Base-by-base conservation (phyloP, 2,113 vertebrate species). In the Oplegnathus fasciatus region DNA sequence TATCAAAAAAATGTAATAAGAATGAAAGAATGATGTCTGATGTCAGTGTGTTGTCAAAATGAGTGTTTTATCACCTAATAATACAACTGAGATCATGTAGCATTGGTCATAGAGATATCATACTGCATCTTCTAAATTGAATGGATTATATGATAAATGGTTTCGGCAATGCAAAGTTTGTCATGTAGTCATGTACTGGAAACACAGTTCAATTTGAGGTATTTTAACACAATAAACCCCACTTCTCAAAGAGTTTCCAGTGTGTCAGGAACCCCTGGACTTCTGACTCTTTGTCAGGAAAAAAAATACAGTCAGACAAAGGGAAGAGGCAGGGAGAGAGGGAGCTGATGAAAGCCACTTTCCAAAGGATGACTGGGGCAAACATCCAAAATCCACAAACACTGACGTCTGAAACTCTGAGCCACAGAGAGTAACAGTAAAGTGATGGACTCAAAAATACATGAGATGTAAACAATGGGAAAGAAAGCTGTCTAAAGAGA, bases 361-460 rank as follows among this genome's bases (percentile, higher is more conserved):
- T 84, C 34, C 58, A 71, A 76, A 64, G 30, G 40, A 76, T 68
- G 48, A 30, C 28, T 26, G 61, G 30, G 61, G 79, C 46, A 61
- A 81, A 62, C 58, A 48, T 86, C 65, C 83, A 82, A 76, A 67
- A 86, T 66, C 54, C 77, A 84, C 76, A 88, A 78, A 86, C 58
- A 77, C 22, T 72, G 77, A 81, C 22, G 32, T 71, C 74, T 78
- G 37, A 86, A 60, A 42, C 78, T 48, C 44, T 14, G 73, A 72
- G 61, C 55, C 48, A n/a, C 14, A 37, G 66, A 72, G 37, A 14
- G 44, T 40, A 37, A 52, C 54, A 64, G 65, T 60, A 11, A 78
- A 79, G 37, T 3, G 9, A 68, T 13, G 66, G 48, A 69, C 37
- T 85, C 60, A 73, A 64, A 83, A 75, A 52, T 48, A 80, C 50